These are phyloP conservation scores for Frankliniella fusca DNA, from an alignment of 2,888 invertebrate genomes.

Conservation along the genomic window DNA sequence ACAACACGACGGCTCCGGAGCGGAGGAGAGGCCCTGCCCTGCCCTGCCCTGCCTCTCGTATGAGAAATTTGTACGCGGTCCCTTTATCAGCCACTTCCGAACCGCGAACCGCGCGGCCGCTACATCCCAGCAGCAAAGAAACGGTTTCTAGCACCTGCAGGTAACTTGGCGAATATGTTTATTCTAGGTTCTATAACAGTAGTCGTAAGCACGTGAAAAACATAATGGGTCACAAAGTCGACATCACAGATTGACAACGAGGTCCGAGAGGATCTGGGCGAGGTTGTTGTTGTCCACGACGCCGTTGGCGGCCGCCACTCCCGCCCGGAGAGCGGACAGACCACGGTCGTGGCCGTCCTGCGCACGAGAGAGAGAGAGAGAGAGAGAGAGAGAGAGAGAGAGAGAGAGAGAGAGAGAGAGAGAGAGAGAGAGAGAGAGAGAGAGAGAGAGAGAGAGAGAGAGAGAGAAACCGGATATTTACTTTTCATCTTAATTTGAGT, in stretches of 20 bases:
- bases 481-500: too few relatives aligned
- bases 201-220: not conserved
- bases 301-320: not conserved
- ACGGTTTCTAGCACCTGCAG: too few relatives aligned
- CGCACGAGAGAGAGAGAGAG: not conserved
- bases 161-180: too few relatives aligned
- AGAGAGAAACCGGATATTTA: too few relatives aligned
- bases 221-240: not conserved
- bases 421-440: not conserved
- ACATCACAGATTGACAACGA: constrained; percentile 14
- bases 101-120: too few relatives aligned
- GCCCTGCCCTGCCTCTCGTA: too few relatives aligned
- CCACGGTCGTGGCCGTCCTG: not conserved
- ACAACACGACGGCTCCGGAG: too few relatives aligned
- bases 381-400: not conserved
- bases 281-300: not conserved
- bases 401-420: not conserved
- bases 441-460: not conserved
- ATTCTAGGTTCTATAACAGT: not conserved
- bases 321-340: not conserved
- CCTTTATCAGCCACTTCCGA: too few relatives aligned
- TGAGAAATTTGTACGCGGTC: too few relatives aligned
- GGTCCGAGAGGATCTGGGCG: constrained; percentile 15
- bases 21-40: too few relatives aligned
- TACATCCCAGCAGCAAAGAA: too few relatives aligned